Percentiles rank a stretch among this genome's conserved stretches.
These are phyloP conservation scores for Urechis unicinctus DNA, from an alignment of 2,888 invertebrate genomes.

Conservation along the genomic window DNA sequence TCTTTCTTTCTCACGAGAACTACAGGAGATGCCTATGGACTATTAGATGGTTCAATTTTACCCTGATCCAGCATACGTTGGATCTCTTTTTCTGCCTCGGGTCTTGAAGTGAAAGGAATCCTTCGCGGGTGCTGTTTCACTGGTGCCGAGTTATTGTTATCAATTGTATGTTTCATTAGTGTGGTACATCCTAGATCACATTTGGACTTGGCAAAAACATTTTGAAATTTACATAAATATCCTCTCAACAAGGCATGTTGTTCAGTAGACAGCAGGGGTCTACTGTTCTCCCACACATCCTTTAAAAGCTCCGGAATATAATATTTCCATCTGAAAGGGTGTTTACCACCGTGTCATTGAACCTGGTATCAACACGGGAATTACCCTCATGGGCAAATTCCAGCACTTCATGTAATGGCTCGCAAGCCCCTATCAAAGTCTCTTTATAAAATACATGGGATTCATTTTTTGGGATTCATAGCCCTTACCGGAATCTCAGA, in stretches of 20 bases:
- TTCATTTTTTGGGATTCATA: background rate
- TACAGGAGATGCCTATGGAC: constrained; percentile 8
- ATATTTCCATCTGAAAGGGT: too few relatives aligned
- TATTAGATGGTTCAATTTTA: constrained; percentile 3
- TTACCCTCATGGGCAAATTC: too few relatives aligned
- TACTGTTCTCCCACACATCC: background rate
- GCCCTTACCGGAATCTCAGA: background rate
- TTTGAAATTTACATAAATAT: background rate
- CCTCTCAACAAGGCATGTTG: background rate
- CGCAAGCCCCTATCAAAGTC: background rate
- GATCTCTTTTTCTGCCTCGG: background rate
- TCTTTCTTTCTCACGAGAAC: constrained; percentile 16
- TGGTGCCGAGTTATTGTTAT: constrained; percentile 2
- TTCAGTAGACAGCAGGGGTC: background rate
- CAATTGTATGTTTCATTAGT: background rate
- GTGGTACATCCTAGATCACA: constrained; percentile 1
- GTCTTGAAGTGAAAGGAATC: background rate
- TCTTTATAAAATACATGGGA: background rate
- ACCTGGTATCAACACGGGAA: too few relatives aligned
- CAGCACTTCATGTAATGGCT: too few relatives aligned
- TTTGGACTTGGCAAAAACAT: background rate
- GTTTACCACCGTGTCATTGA: too few relatives aligned
- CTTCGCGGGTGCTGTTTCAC: background rate
- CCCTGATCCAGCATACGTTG: constrained; percentile 1
- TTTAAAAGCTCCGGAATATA: background rate